A percentile compares a stretch with the other conserved stretches of the same genome.
Conservation (phyloP, 2,888 invertebrate species). For the Mycalesis mineus region DNA sequence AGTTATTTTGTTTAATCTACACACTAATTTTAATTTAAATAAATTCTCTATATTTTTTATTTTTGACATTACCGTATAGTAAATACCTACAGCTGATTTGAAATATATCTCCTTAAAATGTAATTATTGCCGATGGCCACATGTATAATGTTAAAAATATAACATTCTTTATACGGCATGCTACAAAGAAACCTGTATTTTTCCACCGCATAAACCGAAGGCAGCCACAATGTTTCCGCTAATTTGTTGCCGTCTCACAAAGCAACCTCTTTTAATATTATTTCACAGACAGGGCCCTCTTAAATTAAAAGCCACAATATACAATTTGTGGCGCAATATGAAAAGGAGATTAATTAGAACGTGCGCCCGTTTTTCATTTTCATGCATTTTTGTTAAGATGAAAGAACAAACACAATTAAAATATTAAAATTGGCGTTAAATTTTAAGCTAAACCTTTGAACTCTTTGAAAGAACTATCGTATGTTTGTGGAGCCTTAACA, state of each 20-base stretch:
- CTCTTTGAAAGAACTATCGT: too few species aligned
- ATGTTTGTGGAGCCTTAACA: too few species aligned
- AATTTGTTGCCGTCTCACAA: constrained; percentile 67
- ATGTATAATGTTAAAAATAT: too few species aligned
- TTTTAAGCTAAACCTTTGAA: too few species aligned
- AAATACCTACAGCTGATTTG: too few species aligned
- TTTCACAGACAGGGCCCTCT: constrained; percentile 46
- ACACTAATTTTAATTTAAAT: too few species aligned
- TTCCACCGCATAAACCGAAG: constrained; percentile 14
- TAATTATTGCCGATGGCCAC: too few species aligned
- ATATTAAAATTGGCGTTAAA: not conserved
- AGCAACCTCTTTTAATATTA: constrained; percentile 62
- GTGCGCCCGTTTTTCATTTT: constrained; percentile 18
- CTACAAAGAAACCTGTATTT: not conserved
- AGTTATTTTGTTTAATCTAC: too few species aligned
- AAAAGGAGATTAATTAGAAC: constrained; percentile 28
- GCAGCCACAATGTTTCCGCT: constrained; percentile 40
- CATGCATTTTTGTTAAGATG: constrained; percentile 7
- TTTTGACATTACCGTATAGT: too few species aligned
- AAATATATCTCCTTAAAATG: too few species aligned
- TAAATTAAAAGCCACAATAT: constrained; percentile 57
- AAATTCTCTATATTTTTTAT: too few species aligned
- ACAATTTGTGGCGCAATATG: constrained; percentile 42
- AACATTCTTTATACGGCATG: too few species aligned
- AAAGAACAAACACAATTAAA: constrained; percentile 1